phyloP scores from a whole-genome alignment of 2,797 vertebrate species.

The Channa striata region DNA sequence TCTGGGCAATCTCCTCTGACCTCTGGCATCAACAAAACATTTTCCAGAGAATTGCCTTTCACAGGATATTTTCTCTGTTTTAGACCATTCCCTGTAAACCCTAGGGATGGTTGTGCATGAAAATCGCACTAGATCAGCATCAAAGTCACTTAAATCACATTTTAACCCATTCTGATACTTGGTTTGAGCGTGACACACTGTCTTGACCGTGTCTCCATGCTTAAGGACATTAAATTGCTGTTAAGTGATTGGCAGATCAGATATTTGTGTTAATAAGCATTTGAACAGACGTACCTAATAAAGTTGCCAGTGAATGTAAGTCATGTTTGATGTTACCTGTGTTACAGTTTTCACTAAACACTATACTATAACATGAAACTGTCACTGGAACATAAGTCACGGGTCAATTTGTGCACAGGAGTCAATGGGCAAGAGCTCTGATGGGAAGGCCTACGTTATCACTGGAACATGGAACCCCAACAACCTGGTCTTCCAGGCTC shows the following conservation, averaged over 20 bases:
- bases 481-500: slow-evolving; percentile 87
- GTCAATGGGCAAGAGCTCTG: slow-evolving; percentile 95
- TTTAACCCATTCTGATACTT: too few species aligned
- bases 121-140: too few species aligned
- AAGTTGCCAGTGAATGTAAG: neutral
- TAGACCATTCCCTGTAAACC: too few species aligned
- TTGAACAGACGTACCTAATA: neutral
- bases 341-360: neutral
- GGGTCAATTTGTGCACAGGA: slow-evolving; percentile 81
- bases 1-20: slow-evolving; percentile 49
- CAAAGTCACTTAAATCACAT: too few species aligned
- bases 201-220: too few species aligned
- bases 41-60: slow-evolving; percentile 7
- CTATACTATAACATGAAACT: neutral
- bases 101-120: too few species aligned
- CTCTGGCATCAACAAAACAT: slow-evolving; percentile 63
- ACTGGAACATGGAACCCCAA: slow-evolving; percentile 97
- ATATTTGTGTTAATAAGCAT: too few species aligned
- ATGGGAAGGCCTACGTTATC: slow-evolving; percentile 95
- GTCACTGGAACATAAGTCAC: neutral
- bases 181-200: too few species aligned
- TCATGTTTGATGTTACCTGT: neutral
- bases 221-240: too few species aligned
- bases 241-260: too few species aligned
- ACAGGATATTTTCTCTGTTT: too few species aligned